Conservation (phyloP, 2,888 invertebrate genomes). For the Apodemia mormo region DNA sequence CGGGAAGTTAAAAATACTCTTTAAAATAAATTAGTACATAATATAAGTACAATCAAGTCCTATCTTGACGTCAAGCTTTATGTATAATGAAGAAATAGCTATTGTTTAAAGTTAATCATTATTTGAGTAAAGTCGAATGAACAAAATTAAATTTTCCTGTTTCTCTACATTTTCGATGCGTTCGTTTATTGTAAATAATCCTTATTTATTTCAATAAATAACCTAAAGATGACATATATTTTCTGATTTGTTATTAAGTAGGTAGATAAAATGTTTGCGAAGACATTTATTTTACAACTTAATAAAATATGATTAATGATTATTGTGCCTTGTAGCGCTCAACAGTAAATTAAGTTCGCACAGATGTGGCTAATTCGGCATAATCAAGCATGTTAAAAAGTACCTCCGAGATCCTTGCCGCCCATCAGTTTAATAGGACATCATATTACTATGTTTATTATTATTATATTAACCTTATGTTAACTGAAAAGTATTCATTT, state of each 20-base stretch:
- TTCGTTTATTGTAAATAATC: not conserved
- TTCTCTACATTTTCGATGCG: not conserved
- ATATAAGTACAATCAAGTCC: no score
- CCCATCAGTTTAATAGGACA: no score
- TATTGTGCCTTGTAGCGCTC: not conserved
- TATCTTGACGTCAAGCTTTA: not conserved
- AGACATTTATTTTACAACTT: not conserved
- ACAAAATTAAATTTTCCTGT: not conserved
- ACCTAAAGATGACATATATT: not conserved
- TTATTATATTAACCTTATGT: no score
- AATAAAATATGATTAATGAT: constrained; percentile 1
- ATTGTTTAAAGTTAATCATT: not conserved
- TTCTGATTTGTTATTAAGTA: not conserved
- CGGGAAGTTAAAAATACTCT: no score
- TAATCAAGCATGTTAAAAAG: not conserved
- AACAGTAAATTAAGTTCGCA: not conserved
- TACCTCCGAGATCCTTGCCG: not conserved
- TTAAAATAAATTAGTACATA: no score
- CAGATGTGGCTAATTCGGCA: not conserved
- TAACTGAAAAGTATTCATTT: no score
- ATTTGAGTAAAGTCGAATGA: not conserved
- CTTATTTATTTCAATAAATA: not conserved
- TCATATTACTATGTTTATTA: no score
- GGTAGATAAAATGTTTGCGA: not conserved
- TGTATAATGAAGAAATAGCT: not conserved